Percentiles rank a stretch among this genome's conserved stretches.
These are phyloP conservation scores for Galaxea fascicularis DNA, from an alignment of 92 coral and sea anemone genomes.

Conservation along the genomic window DNA sequence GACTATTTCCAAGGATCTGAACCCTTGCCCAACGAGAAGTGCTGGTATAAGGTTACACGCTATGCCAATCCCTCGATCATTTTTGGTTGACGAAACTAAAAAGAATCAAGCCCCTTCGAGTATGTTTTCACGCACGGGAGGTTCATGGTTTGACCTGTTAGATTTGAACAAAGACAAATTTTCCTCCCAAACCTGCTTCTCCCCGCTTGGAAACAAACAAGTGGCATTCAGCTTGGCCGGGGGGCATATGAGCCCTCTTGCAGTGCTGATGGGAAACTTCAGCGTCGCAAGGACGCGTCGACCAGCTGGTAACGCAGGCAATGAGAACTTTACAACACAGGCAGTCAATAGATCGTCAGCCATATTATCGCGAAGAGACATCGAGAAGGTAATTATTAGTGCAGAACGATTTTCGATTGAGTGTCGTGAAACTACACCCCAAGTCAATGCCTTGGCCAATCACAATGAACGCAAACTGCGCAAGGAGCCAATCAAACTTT, in stretches of 20 bases:
- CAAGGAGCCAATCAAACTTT: no score
- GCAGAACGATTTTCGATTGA: no score
- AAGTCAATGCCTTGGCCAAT: not conserved
- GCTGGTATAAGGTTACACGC: not conserved
- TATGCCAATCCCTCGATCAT: not conserved
- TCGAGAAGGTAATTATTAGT: conserved; percentile 36
- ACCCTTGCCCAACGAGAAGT: not conserved
- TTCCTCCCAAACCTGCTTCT: not conserved
- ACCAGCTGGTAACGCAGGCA: not conserved
- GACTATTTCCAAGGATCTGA: not conserved
- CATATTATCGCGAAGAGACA: conserved; percentile 37
- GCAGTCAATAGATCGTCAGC: conserved; percentile 25
- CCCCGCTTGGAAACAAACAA: not conserved
- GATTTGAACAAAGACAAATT: not conserved
- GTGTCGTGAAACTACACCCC: not conserved
- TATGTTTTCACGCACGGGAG: not conserved
- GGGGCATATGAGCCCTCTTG: conserved; percentile 32
- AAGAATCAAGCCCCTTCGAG: not conserved
- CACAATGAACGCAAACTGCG: not conserved
- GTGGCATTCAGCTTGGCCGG: not conserved
- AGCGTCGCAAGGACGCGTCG: not conserved
- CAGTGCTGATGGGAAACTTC: conserved; percentile 26
- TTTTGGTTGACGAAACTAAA: not conserved
- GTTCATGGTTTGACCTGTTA: conserved; percentile 31
- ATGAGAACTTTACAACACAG: not conserved